Base-by-base conservation (phyloP, 2,797 vertebrate species). In the Catamblyrhynchus diadema region DNA sequence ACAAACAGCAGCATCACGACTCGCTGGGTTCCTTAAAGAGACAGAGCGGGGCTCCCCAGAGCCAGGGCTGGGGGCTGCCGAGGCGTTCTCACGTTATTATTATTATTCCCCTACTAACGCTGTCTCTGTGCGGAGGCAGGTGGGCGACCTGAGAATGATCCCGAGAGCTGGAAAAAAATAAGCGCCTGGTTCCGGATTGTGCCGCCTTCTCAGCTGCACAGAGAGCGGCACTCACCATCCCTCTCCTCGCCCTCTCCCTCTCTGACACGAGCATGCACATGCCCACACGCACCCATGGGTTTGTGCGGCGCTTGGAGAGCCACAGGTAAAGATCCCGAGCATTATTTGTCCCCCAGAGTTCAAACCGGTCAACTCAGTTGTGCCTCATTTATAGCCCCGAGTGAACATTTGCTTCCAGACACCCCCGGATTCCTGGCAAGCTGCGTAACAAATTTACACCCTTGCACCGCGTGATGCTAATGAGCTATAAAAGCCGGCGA, bases 21-120 rank as follows among this genome's bases (percentile, higher is more conserved):
- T 86, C 56, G 65, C 73, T 83, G 90, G 81, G 90, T 47, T 94
- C 95, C 97, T 98, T 97, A 97, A 98, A 97, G 97, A 86, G 93
- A 93, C 97, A 83, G 94, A 72, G 77, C 85, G 78, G 62, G 50
- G 74, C 88, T 86, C 44, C 30, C 69, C 30, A 0, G 45, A 35
- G 75, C 86, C 62, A 0, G 71, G 59, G 81, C 62, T 53, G 23
- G 42, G 23, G 84, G 74, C 81, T 86, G 91, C 30, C 86, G 28
- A 6, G 15, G 87, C 69, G 0, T 10, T 50, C 70, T 44, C 74
- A 4, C 33, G 28, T 17, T 72, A 16, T 54, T 66, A 16, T 53
- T 66, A 20, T 60, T 28, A 66, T 57, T 66, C 32, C 66, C 47
- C 12, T 42, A 53, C 73, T 66, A 53, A 11, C 45, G 72, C 65